phyloP scores from a whole-genome alignment of 2,888 invertebrate species.

The Sminthurides aquaticus region DNA sequence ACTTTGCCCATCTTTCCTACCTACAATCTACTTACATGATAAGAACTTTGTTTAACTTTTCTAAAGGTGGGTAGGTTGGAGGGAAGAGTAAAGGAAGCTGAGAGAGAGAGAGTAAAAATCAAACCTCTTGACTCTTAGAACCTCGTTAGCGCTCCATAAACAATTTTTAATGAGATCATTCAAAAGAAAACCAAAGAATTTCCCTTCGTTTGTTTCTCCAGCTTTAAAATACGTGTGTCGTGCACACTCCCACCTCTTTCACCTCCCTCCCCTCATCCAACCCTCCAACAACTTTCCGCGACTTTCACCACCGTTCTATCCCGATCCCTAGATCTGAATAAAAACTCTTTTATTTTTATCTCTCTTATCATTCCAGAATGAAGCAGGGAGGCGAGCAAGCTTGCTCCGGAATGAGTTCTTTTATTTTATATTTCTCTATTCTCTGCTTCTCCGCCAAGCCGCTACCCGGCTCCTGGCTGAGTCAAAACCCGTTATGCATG shows the following conservation, averaged over 20 bases:
- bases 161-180: conserved; percentile 25
- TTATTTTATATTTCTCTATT: too few relatives aligned
- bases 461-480: too few relatives aligned
- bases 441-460: too few relatives aligned
- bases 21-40: neutral
- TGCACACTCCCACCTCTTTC: conserved; percentile 4
- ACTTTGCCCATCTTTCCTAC: neutral
- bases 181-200: conserved; percentile 21
- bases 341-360: neutral
- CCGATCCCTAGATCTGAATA: neutral
- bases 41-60: neutral
- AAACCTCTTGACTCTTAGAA: conserved; percentile 21
- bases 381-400: too few relatives aligned
- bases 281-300: neutral
- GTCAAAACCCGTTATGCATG: too few relatives aligned
- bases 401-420: too few relatives aligned
- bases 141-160: conserved; percentile 17
- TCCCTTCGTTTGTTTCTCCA: neutral
- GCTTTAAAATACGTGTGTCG: neutral
- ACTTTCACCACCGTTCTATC: neutral
- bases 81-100: neutral
- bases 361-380: neutral
- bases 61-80: neutral
- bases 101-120: conserved; percentile 18
- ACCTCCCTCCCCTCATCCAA: neutral